These are phyloP conservation scores for Phalacrocorax pelagicus DNA, from an alignment of 2,113 vertebrate species.

Conservation along the genomic window DNA sequence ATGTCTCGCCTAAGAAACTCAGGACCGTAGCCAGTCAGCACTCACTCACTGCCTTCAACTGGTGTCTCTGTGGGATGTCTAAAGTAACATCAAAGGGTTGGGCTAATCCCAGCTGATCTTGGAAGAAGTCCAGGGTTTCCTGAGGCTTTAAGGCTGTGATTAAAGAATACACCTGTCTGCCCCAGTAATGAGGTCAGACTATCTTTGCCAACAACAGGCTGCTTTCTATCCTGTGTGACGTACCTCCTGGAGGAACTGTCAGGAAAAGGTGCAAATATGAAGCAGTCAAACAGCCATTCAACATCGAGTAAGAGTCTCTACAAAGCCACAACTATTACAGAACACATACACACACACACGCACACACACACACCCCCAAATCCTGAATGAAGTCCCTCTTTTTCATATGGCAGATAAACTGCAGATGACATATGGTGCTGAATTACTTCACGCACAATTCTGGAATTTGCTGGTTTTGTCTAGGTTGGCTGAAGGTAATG, in stretches of 20 bases:
- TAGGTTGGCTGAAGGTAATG: background rate
- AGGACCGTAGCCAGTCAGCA: background rate
- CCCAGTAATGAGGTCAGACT: slow-evolving; percentile 15
- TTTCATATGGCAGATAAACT: background rate
- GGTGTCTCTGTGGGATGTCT: background rate
- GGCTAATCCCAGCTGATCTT: slow-evolving; percentile 25
- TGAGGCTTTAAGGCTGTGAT: slow-evolving; percentile 23
- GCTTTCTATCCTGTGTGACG: background rate
- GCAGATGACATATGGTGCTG: background rate
- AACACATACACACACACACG: background rate
- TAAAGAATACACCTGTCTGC: slow-evolving; percentile 51
- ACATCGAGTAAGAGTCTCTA: background rate
- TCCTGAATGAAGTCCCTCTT: background rate
- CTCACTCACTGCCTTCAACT: slow-evolving; percentile 15
- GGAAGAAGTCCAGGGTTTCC: slow-evolving; percentile 34
- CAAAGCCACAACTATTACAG: background rate
- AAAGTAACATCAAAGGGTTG: slow-evolving; percentile 42
- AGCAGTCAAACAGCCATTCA: background rate
- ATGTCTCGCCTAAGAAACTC: background rate
- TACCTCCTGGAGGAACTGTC: background rate
- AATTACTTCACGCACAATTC: background rate
- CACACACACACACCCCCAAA: background rate
- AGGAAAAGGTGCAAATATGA: background rate
- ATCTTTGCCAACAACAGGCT: background rate
- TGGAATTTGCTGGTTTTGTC: background rate